Evolutionary conservation across 2,888 invertebrate species (phyloP), one percentile per base, ranked within the genome.

Genomic region (Tetragonisca angustula): DNA sequence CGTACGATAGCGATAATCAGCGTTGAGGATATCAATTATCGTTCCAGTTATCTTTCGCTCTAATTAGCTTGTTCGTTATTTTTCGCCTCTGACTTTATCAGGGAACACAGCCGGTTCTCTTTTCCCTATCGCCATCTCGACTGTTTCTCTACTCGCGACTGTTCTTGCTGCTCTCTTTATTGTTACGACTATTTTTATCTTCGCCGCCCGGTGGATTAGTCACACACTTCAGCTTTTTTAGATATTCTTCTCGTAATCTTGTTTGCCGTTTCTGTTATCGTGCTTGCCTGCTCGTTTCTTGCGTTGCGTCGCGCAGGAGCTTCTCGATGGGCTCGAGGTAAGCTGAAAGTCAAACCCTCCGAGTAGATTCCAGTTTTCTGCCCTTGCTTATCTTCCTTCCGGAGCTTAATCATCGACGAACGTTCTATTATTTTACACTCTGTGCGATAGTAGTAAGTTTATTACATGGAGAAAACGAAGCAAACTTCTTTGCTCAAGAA

Each of bases 121-220:
- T 36, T 32, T 24, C 27, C 13, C 59, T 49, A 56, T 65, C 56
- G 56, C 74, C 54, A 54, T 54, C 54, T 70, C 19, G 9, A 13
- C 59, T 24, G 19, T 64, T 71, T n/a, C 52, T 19, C 49, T 52
- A 74, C 65, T 74, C 65, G 52, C 74, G 36, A 74, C 36, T 13
- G 74, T 36, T 74, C 24, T 36, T 65, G 43, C 74, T 54, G n/a
- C 24, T 62, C 24, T 69, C n/a, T 32, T 50, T n/a, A 27, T 52
- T 49, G 21, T 54, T 43, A 21, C 36, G 32, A 43, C 6, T 27
- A 54, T 36, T 52, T 62, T 73, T 71, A 71, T 71, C 71, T 43
- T 4, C 13, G 11, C 13, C 56, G 32, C 32, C 2, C 6, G 19
- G 5, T 24, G 52, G 27, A 64, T 52, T 36, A 36, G 15, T 64